Evolutionary conservation across 2,113 vertebrate genomes (phyloP).

Genomic region (Nerophis ophidion): DNA sequence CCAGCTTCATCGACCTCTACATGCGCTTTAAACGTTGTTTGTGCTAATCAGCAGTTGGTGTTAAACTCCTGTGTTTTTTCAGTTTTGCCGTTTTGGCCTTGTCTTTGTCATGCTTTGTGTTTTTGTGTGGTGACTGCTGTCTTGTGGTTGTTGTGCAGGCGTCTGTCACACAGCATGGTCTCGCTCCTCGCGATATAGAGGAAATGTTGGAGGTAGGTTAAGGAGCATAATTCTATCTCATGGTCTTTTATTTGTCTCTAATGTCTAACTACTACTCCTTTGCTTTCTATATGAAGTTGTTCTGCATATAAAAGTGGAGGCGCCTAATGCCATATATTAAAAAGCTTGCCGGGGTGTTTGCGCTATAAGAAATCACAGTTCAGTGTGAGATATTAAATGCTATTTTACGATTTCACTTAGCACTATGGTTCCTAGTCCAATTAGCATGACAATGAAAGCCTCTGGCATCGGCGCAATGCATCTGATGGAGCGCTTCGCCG

Average conservation of each 20-base stretch:
- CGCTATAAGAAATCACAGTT: conserved; percentile 53
- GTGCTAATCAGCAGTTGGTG: no score
- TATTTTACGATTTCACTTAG: conserved; percentile 64
- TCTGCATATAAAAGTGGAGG: conserved; percentile 29
- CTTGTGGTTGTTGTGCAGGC: conserved; percentile 54
- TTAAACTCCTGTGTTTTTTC: not conserved
- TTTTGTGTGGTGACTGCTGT: conserved; percentile 54
- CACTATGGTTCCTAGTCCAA: conserved; percentile 42
- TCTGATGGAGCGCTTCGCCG: conserved; percentile 58
- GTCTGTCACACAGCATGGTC: conserved; percentile 62
- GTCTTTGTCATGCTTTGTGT: conserved; percentile 40
- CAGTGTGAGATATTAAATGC: conserved; percentile 49
- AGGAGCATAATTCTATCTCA: not conserved
- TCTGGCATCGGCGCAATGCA: conserved; percentile 47
- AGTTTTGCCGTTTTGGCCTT: conserved; percentile 34
- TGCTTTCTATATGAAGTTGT: conserved; percentile 14
- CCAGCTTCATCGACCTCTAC: no score
- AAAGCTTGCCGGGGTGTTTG: conserved; percentile 30
- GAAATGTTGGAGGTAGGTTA: conserved; percentile 75
- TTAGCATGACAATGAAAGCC: conserved; percentile 74
- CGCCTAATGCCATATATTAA: conserved; percentile 48
- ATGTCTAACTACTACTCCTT: no score
- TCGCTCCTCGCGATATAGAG: conserved; percentile 71
- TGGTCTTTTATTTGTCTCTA: not conserved
- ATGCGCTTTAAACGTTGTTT: no score